Conservation (phyloP, 1,140 invertebrate genomes). For the Drosophila repletoides region DNA sequence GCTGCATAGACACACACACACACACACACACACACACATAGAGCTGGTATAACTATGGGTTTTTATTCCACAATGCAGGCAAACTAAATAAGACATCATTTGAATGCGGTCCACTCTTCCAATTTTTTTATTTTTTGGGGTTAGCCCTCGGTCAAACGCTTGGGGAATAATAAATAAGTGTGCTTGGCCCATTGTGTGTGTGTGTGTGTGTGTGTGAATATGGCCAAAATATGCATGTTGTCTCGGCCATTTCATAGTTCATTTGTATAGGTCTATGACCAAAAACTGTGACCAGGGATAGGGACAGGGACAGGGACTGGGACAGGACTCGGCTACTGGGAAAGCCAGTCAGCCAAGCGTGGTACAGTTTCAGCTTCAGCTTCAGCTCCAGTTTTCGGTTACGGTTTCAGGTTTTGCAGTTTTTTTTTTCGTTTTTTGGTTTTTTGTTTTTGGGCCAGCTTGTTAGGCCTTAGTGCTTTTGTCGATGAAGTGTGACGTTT, state of each 20-base stretch:
- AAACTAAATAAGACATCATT: constrained; percentile 78
- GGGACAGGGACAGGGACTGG: background rate
- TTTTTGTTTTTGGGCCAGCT: constrained; percentile 10
- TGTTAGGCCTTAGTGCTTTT: constrained; percentile 60
- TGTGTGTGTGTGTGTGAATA: constrained; percentile 26
- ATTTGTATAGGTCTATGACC: constrained; percentile 52
- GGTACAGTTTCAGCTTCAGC: constrained; percentile 39
- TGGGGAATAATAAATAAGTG: constrained; percentile 79
- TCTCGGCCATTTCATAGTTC: constrained; percentile 75
- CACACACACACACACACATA: background rate
- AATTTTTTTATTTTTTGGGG: constrained; percentile 44
- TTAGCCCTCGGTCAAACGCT: constrained; percentile 76
- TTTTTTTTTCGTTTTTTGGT: constrained; percentile 1
- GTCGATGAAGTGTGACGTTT: constrained; percentile 80
- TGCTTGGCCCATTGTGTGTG: constrained; percentile 16
- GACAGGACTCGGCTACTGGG: background rate
- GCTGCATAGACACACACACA: constrained; percentile 19
- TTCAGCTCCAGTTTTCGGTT: constrained; percentile 20
- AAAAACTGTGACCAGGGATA: background rate
- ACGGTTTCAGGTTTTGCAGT: constrained; percentile 32
- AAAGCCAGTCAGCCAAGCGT: constrained; percentile 51
- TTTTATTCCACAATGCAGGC: constrained; percentile 61
- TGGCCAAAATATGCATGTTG: constrained; percentile 67
- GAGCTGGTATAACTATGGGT: constrained; percentile 32
- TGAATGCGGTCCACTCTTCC: constrained; percentile 58